Base-by-base conservation (phyloP, 2,888 invertebrate species). In the Alentia gelatinosa region DNA sequence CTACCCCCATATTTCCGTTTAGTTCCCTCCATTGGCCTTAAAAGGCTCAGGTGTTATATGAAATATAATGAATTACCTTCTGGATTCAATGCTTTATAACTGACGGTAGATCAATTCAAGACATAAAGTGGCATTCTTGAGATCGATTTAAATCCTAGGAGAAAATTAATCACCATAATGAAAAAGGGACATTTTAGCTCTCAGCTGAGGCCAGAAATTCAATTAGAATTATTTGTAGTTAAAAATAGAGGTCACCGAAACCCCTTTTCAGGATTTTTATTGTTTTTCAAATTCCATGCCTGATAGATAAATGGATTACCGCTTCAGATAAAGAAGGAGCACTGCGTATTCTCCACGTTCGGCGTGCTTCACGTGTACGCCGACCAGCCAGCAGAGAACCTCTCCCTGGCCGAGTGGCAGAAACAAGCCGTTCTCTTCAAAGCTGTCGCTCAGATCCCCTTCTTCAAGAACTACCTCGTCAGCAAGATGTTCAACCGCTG, bases 261-360 rank as follows among this genome's bases (percentile, higher is more conserved):
- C 19, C 47, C 19, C 19, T 47, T 19, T 9, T 12, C 19, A 12
- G 9, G 47, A 47, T 19, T 47, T 47, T 47, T 47, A 47, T 12
- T 12, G 47, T 47, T 19, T 47, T 12, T 47, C 19, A 47, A 47
- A 12, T 19, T 47, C 9, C 47, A 47, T 47, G 47, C 47, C n/a
- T n/a, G n/a, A n/a, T n/a, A n/a, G n/a, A n/a, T n/a, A n/a, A n/a
- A n/a, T n/a, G n/a, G n/a, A n/a, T n/a, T n/a, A 9, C 19, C 4
- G 19, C 92, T 92, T 26, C 90, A 95, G 95, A 93, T 93, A 7
- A 92, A 95, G 9, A 91, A 93, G 39, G 96, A 96, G 88, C 95
- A 96, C 92, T 96, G 94, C 92, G 95, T 96, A 35, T 96, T 96
- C 93, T 95, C 95, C 30, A 95, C 96, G 74, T 96, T 96, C 93